Percentiles rank a stretch among this genome's conserved stretches.
Conservation (phyloP, 2,113 vertebrate genomes). For the Caranx melampygus region DNA sequence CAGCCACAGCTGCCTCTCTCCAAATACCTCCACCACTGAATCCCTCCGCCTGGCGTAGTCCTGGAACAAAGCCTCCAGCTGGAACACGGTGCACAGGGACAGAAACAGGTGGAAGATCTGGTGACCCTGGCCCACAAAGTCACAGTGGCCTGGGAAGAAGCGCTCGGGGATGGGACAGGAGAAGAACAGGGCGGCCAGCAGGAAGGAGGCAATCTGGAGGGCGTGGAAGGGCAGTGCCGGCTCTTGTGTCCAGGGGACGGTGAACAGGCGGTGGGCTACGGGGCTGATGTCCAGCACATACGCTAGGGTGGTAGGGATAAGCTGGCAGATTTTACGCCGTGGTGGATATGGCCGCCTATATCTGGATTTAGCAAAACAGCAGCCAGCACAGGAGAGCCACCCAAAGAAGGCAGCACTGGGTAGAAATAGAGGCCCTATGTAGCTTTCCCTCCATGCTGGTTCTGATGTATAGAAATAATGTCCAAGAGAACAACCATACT, state of each 20-base stretch:
- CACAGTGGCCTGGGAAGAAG: constrained; percentile 91
- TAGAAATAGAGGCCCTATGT: constrained; percentile 86
- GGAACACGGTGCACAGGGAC: constrained; percentile 90
- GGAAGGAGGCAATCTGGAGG: constrained; percentile 89
- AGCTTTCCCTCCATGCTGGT: constrained; percentile 86
- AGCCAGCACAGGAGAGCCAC: constrained; percentile 91
- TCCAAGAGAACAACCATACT: constrained; percentile 91
- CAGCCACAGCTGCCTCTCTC: constrained; percentile 81
- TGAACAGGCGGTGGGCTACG: constrained; percentile 86
- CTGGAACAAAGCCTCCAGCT: constrained; percentile 91
- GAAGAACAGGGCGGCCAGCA: constrained; percentile 92
- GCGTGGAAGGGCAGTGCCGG: constrained; percentile 87
- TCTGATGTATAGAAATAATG: constrained; percentile 93
- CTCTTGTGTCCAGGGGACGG: constrained; percentile 85
- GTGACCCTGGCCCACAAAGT: constrained; percentile 92
- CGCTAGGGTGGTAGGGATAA: constrained; percentile 88
- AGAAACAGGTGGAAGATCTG: constrained; percentile 94
- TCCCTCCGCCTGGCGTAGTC: constrained; percentile 88
- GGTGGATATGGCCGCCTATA: constrained; percentile 91
- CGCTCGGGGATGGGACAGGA: constrained; percentile 92
- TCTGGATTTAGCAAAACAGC: constrained; percentile 91
- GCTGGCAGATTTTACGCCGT: constrained; percentile 91
- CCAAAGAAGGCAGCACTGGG: constrained; percentile 88
- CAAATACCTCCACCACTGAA: constrained; percentile 82
- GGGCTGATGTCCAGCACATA: constrained; percentile 93